Conservation (phyloP, 1,140 invertebrate species). For the Diorhabda sublineata region DNA sequence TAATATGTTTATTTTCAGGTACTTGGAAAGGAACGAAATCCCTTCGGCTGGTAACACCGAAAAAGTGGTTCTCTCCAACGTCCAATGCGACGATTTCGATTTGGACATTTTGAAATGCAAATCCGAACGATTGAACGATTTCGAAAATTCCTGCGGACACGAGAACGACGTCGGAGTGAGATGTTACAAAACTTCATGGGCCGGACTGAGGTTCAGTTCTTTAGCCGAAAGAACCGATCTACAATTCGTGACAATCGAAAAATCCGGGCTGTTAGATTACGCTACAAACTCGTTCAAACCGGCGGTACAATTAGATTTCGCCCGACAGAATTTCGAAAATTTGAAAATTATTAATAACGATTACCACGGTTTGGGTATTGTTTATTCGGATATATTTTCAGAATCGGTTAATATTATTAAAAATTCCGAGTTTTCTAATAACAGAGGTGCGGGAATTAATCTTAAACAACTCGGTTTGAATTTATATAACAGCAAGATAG, state of each 20-base stretch:
- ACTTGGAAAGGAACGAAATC: conserved; percentile 71
- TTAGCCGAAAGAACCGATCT: conserved; percentile 80
- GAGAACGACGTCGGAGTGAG: conserved; percentile 82
- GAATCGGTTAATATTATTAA: conserved; percentile 78
- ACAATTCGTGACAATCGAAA: conserved; percentile 85
- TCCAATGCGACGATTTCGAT: conserved; percentile 87
- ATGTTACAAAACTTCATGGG: conserved; percentile 89
- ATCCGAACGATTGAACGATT: conserved; percentile 67
- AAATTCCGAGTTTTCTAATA: conserved; percentile 84
- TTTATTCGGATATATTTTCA: conserved; percentile 86
- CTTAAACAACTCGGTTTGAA: conserved; percentile 83
- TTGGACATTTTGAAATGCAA: conserved; percentile 86
- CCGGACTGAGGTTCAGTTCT: conserved; percentile 84
- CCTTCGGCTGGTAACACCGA: conserved; percentile 73
- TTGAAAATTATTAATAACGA: conserved; percentile 76
- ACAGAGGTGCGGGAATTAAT: conserved; percentile 83
- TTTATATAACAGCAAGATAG: conserved; percentile 70
- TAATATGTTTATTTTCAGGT: neutral
- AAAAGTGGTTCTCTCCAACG: conserved; percentile 77
- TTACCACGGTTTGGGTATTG: conserved; percentile 81
- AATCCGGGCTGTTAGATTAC: conserved; percentile 92
- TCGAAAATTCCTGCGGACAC: conserved; percentile 86
- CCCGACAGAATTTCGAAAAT: conserved; percentile 84
- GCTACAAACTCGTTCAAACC: conserved; percentile 84
- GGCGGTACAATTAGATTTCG: conserved; percentile 94